A percentile compares a stretch with the other conserved stretches of the same genome.
These are phyloP conservation scores for Mechanitis mazaeus DNA, from an alignment of 2,888 invertebrate genomes.

Conservation along the genomic window DNA sequence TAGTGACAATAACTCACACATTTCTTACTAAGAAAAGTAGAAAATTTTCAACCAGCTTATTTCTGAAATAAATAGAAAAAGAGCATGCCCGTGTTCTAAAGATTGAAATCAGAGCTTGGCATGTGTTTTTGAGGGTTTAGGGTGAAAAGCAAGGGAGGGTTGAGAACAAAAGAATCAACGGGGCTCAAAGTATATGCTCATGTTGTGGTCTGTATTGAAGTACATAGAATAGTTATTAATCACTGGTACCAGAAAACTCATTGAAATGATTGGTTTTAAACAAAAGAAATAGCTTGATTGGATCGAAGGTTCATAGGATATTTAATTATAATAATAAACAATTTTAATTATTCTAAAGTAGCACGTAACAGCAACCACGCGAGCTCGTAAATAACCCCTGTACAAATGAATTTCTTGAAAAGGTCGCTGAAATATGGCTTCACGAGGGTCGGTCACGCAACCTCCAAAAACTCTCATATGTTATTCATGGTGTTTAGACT, in stretches of 20 bases:
- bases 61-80: neutral
- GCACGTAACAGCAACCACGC: conserved; percentile 49
- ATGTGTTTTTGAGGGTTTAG: conserved; percentile 7
- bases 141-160: conserved; percentile 3
- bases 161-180: conserved; percentile 3
- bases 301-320: conserved; percentile 15
- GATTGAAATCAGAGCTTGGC: conserved; percentile 1
- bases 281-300: conserved; percentile 15
- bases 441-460: conserved; percentile 68
- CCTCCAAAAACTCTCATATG: conserved; percentile 49
- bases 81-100: conserved; percentile 1
- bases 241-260: conserved; percentile 7
- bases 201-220: neutral
- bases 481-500: conserved; percentile 39
- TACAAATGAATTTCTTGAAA: conserved; percentile 72
- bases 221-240: neutral
- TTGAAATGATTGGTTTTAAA: conserved; percentile 9
- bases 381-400: conserved; percentile 51
- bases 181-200: conserved; percentile 2
- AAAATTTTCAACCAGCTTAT: too few relatives aligned
- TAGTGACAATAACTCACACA: too few relatives aligned
- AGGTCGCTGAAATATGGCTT: conserved; percentile 72
- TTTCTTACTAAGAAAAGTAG: too few relatives aligned
- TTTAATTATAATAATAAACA: conserved; percentile 42
- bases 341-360: conserved; percentile 50